Evolutionary conservation across 2,113 vertebrate species (phyloP).

Genomic region (Boulengeromyrus knoepffleri): DNA sequence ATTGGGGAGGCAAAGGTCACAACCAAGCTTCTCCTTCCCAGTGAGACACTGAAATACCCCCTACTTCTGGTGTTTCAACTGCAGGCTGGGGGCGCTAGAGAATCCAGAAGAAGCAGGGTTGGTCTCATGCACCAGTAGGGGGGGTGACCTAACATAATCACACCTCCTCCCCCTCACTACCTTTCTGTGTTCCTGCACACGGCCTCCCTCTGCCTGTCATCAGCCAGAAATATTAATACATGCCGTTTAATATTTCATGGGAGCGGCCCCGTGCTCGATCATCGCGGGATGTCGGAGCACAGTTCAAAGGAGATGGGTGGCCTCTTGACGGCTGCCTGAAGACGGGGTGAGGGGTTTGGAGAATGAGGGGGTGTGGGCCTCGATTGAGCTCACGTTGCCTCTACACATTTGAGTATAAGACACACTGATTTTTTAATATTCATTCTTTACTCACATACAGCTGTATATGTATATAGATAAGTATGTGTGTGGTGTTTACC

Average conservation of each 20-base stretch:
- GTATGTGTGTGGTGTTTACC: not conserved
- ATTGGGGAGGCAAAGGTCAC: not conserved
- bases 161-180: not conserved
- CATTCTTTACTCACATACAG: not conserved
- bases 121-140: not conserved
- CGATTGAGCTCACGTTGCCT: not conserved
- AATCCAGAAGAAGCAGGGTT: not conserved
- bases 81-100: not conserved
- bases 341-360: slow-evolving; percentile 29
- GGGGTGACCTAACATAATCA: not conserved
- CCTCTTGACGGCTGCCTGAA: slow-evolving; percentile 48
- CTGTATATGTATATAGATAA: not conserved
- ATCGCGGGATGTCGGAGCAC: slow-evolving; percentile 48
- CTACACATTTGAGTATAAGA: not conserved
- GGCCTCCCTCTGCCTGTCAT: not conserved
- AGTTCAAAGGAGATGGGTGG: slow-evolving; percentile 53
- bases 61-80: not conserved
- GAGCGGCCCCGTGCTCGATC: slow-evolving; percentile 54
- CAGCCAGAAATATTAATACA: slow-evolving; percentile 10
- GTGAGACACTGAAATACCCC: not conserved
- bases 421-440: not conserved
- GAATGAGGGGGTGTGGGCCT: not conserved
- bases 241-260: slow-evolving; percentile 25
- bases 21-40: not conserved
- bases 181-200: not conserved